These are phyloP conservation scores for Scaptomyza flava DNA, from an alignment of 2,888 invertebrate genomes.

Conservation along the genomic window DNA sequence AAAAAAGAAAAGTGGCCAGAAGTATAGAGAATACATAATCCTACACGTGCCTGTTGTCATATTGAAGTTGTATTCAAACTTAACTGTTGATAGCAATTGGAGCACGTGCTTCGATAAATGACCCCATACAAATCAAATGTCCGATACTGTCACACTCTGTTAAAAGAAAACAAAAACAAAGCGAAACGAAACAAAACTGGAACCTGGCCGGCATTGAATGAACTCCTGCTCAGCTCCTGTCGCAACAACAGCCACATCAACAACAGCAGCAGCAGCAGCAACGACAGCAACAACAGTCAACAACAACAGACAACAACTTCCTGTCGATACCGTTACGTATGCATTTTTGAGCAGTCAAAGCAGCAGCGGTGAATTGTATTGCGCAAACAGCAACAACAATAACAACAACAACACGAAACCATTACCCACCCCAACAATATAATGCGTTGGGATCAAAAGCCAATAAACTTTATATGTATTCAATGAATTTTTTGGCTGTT, in stretches of 20 bases:
- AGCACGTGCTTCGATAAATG: constrained; percentile 32
- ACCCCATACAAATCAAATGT: constrained; percentile 39
- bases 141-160: background rate
- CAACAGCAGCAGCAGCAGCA: constrained; percentile 21
- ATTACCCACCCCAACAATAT: constrained; percentile 82
- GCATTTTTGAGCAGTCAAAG: constrained; percentile 62
- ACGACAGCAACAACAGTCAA: constrained; percentile 18
- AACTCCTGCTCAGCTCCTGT: constrained; percentile 44
- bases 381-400: constrained; percentile 41
- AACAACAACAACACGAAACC: constrained; percentile 55
- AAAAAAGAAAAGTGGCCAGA: too few relatives aligned
- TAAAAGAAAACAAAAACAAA: constrained; percentile 6
- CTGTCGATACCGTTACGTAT: constrained; percentile 73
- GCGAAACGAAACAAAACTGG: constrained; percentile 27
- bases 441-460: constrained; percentile 76
- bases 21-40: too few relatives aligned
- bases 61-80: too few relatives aligned
- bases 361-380: constrained; percentile 46
- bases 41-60: too few relatives aligned
- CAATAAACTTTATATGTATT: constrained; percentile 74
- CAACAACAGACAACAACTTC: constrained; percentile 48
- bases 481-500: constrained; percentile 57
- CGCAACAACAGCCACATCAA: constrained; percentile 21
- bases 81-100: background rate
- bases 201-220: constrained; percentile 58